Evolutionary conservation across 2,113 vertebrate species (phyloP), one percentile per base, ranked within the genome.

Genomic region (Dolichallabes microphthalmus): DNA sequence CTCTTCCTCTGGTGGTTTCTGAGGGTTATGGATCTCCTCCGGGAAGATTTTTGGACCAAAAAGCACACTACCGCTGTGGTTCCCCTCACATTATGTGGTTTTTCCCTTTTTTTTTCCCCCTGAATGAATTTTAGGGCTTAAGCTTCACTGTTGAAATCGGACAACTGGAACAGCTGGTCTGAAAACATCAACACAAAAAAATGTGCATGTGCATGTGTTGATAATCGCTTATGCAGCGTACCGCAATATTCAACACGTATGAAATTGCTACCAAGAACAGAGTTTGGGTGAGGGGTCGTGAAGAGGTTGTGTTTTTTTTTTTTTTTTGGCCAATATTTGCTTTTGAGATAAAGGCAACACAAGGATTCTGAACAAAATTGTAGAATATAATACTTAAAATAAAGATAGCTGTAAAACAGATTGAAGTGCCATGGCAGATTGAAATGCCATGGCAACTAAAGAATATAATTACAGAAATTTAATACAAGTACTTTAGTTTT

Each of bases 101-200:
- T 73, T n/a, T 66, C 61, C 64, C 61, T 86, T 19, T 58, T 64
- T 45, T 19, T 32, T 17, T 39, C 45, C 20, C 19, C 73, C 75
- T 64, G 39, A 61, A 35, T 78, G 39, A 69, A 82, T 82, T 86
- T 75, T 57, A 39, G 63, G 53, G 55, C 50, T 58, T 76, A 80
- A 79, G 73, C 71, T 82, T 82, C 81, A 58, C 52, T 32, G 64
- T 19, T 55, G 50, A 68, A 69, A 39, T 39, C 20, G 58, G 81
- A 82, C 81, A 82, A 39, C 25, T 61, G 78, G 84, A 86, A 52
- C 78, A 86, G 85, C 78, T 73, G 79, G 77, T 14, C 32, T 68
- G 66, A 57, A 80, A 30, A 80, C 7, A n/a, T 71, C 30, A 71
- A 58, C 75, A 25, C 52, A 25, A 27, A 82, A 68, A 81, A 82